phyloP scores from a whole-genome alignment of 2,113 vertebrate genomes.

The Podiceps cristatus region DNA sequence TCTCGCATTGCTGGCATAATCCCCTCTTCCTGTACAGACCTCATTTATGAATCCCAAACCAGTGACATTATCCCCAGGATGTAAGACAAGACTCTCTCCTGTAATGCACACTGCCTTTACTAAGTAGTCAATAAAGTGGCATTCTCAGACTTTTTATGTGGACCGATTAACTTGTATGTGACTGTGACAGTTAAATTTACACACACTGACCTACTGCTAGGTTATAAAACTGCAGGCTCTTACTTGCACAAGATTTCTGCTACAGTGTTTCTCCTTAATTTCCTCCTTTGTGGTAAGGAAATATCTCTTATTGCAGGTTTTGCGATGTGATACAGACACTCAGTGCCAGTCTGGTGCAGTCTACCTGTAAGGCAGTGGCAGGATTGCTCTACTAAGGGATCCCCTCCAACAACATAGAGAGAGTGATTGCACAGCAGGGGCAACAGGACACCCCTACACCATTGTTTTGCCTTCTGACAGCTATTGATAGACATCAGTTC shows the following conservation, averaged over 20 bases:
- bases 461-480: neutral
- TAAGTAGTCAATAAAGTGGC: conserved; percentile 45
- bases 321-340: neutral
- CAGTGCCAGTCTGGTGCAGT: neutral
- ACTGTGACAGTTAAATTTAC: neutral
- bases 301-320: neutral
- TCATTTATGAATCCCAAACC: conserved; percentile 61
- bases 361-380: neutral
- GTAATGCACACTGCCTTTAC: neutral
- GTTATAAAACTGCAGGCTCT: neutral
- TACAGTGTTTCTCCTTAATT: neutral
- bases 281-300: neutral
- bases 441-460: neutral
- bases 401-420: neutral
- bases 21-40: conserved; percentile 66
- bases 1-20: conserved; percentile 61
- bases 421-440: neutral
- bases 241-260: neutral
- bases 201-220: neutral
- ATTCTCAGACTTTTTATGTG: conserved; percentile 2
- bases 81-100: conserved; percentile 45
- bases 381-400: neutral
- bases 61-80: conserved; percentile 55
- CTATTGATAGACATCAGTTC: neutral
- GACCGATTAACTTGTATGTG: neutral